Evolutionary conservation across 2,888 invertebrate species (phyloP), one percentile per base, ranked within the genome.

Genomic region (Cyclophora punctaria): DNA sequence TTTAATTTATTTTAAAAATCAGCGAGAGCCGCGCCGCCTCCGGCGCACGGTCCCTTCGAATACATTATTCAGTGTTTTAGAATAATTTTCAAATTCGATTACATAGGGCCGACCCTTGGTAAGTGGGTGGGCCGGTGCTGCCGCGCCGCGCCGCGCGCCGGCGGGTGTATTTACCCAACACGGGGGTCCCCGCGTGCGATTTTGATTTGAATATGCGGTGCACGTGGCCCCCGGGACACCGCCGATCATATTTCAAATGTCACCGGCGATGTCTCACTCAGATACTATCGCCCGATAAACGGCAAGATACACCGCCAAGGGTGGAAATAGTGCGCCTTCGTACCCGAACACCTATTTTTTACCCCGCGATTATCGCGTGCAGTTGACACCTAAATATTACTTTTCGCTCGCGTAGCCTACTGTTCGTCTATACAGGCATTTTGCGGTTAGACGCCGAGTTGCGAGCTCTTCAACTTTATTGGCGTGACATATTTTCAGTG

Each of bases 71-170:
- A 88, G 87, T 88, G 88, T 88, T 88, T 88, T 88, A 88, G 88
- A 88, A 88, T 88, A 88, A 88, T 88, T 88, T 88, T 88, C 87
- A 88, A 88, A 88, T 88, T 88, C 88, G 88, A 88, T 88, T 88
- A 88, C 88, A 88, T 88, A 88, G 87, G 86, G 78, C 83, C 84
- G 85, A 85, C 85, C 84, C 83, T 85, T 77, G 75, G 86, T 84
- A 83, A 88, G 88, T 80, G 82, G 82, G 82, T 80, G 82, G 82
- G 82, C 75, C 75, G 82, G 78, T 78, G 77, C 73, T 67, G 52
- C 64, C 65, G 67, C 33, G 33, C 33, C 6, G 33, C 4, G 53
- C 69, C 64, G 76, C 74, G 54, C 60, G 60, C 56, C 57, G 80
- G 80, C 83, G 84, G 84, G 81, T 78, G 85, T 89, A 89, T 89